Conservation (phyloP, 2,888 invertebrate species). For the Coelogynopora nodosa region DNA sequence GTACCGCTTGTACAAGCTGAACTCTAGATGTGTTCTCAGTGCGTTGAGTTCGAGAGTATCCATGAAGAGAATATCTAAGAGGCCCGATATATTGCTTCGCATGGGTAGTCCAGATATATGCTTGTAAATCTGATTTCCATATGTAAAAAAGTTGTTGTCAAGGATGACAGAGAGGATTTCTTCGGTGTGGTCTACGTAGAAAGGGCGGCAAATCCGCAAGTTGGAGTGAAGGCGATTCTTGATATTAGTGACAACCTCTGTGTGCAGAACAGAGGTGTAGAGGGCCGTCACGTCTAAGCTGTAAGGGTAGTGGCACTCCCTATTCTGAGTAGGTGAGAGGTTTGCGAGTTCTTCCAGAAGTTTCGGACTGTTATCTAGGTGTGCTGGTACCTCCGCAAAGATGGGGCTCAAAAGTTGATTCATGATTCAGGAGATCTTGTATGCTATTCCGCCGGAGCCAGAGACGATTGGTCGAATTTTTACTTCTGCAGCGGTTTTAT, state of each 20-base stretch:
- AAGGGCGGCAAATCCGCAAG: too few species aligned
- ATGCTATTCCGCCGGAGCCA: background rate
- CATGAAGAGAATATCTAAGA: background rate
- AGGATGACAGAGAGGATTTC: background rate
- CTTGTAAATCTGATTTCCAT: background rate
- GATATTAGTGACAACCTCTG: too few species aligned
- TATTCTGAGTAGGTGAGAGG: background rate
- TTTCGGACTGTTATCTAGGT: too few species aligned
- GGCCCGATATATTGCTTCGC: background rate
- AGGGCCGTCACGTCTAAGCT: background rate
- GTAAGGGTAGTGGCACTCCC: background rate
- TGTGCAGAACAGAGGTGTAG: background rate
- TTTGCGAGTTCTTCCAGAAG: too few species aligned
- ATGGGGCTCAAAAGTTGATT: background rate
- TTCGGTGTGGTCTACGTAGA: too few species aligned
- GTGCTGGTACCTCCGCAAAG: too few species aligned
- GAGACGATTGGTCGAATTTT: background rate
- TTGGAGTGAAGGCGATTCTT: too few species aligned
- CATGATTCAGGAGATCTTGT: background rate
- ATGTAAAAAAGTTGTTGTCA: background rate
- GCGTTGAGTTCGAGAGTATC: background rate
- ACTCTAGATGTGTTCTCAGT: background rate
- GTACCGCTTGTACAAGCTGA: background rate
- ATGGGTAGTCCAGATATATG: background rate
- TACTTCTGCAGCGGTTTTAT: background rate